Conservation (phyloP, 2,888 invertebrate species). For the Chromoteleia sp. region DNA sequence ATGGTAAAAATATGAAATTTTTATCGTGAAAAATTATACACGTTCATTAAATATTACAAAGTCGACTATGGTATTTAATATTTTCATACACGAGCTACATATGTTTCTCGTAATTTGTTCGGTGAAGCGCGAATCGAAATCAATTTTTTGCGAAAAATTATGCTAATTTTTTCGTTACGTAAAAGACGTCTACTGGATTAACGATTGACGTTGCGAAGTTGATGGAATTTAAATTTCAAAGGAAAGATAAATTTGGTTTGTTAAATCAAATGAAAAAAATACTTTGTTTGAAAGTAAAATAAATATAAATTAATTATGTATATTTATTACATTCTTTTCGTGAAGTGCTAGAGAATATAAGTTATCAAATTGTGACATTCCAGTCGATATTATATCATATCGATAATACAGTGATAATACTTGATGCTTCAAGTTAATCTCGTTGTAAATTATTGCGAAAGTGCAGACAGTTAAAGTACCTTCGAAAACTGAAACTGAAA, state of each 20-base stretch:
- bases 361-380: slow-evolving; percentile 21
- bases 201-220: neutral
- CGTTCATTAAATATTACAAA: too few relatives aligned
- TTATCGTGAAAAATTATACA: too few relatives aligned
- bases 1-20: too few relatives aligned
- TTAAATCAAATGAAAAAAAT: too few relatives aligned
- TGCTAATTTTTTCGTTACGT: slow-evolving; percentile 1
- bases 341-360: neutral
- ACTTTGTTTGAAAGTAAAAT: too few relatives aligned
- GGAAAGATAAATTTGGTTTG: too few relatives aligned
- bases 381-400: slow-evolving; percentile 35
- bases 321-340: too few relatives aligned
- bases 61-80: too few relatives aligned
- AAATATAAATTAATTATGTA: too few relatives aligned
- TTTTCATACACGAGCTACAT: too few relatives aligned
- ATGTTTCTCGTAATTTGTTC: neutral
- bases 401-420: slow-evolving; percentile 38
- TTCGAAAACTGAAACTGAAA: neutral
- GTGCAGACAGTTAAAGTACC: neutral
- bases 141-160: slow-evolving; percentile 12
- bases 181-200: neutral
- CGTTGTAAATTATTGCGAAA: slow-evolving; percentile 19
- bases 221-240: neutral
- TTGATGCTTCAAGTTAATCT: slow-evolving; percentile 33
- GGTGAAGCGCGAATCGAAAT: slow-evolving; percentile 1